A percentile compares a stretch with the other conserved stretches of the same genome.
These are phyloP conservation scores for Thymelicus sylvestris DNA, from an alignment of 2,888 invertebrate genomes.

Conservation along the genomic window DNA sequence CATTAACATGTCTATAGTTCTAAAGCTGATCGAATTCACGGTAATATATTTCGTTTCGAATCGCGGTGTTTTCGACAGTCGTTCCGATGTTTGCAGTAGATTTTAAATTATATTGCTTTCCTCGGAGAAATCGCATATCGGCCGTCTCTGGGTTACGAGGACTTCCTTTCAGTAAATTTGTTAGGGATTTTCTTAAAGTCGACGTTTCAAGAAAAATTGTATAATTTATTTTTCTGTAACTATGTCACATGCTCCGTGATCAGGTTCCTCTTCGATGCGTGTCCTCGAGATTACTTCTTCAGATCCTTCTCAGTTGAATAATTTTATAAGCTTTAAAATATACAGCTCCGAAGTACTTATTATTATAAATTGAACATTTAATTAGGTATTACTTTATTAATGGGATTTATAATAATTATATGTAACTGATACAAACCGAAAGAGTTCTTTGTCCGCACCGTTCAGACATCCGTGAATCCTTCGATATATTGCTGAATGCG, in stretches of 20 bases:
- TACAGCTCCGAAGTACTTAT: no score
- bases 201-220: slow-evolving; percentile 1
- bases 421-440: no score
- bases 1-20: neutral
- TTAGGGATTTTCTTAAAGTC: slow-evolving; percentile 20
- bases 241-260: neutral
- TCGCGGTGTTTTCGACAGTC: slow-evolving; percentile 38
- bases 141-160: slow-evolving; percentile 29
- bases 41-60: slow-evolving; percentile 38
- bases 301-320: no score
- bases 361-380: no score
- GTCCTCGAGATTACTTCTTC: no score
- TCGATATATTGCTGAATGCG: neutral
- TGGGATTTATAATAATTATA: no score
- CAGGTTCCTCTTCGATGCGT: no score
- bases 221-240: neutral
- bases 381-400: no score
- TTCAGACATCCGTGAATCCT: no score
- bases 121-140: slow-evolving; percentile 31
- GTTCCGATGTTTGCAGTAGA: slow-evolving; percentile 38
- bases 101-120: slow-evolving; percentile 37
- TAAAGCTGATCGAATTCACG: slow-evolving; percentile 32
- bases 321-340: no score
- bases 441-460: no score
- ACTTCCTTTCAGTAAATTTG: slow-evolving; percentile 23